Evolutionary conservation across 1,140 invertebrate genomes (phyloP), one percentile per base, ranked within the genome.

Genomic region (Chrysopa pallens): DNA sequence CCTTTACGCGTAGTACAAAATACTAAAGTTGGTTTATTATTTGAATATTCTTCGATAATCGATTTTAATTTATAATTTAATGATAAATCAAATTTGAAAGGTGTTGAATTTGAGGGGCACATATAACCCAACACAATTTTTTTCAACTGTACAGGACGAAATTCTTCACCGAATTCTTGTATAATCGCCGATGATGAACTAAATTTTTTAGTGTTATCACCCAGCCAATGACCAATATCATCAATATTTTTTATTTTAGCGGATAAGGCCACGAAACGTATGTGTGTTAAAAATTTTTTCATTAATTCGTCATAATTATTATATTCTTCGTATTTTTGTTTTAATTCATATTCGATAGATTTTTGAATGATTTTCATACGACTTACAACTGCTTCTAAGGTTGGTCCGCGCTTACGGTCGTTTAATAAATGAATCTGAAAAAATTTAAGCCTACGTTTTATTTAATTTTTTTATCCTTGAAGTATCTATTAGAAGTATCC

Each of bases 241-340:
- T 78, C 68, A 36, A 77, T 72, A 55, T 89, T 88, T 33, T 78
- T 74, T 45, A 84, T 72, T 1, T 83, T 86, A 5, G 84, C 84
- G 13, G 84, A 87, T 1, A 81, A 73, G 15, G 82, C 83, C 3
- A 86, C 54, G 52, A 86, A 83, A 52, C 83, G 57, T n/a, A 80
- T 68, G 48, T 12, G 52, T 41, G 27, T 52, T 11, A 11, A 6
- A 11, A 33, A 33, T 4, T 23, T 23, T 23, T 23, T 23, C 17
- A 5, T 5, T 23, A 23, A 23, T 23, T 23, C 17, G 5, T 23
- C 17, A 23, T 5, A 23, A 23, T 23, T 23, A 5, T 23, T 23
- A 33, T 33, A 11, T 11, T 33, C 8, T 6, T 33, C 6, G 2
- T 2, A 33, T 33, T 2, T 11, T 33, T 33, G n/a, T 33, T 33